These are phyloP conservation scores for Orchestia grillus DNA, from an alignment of 1,140 invertebrate species.

Conservation along the genomic window DNA sequence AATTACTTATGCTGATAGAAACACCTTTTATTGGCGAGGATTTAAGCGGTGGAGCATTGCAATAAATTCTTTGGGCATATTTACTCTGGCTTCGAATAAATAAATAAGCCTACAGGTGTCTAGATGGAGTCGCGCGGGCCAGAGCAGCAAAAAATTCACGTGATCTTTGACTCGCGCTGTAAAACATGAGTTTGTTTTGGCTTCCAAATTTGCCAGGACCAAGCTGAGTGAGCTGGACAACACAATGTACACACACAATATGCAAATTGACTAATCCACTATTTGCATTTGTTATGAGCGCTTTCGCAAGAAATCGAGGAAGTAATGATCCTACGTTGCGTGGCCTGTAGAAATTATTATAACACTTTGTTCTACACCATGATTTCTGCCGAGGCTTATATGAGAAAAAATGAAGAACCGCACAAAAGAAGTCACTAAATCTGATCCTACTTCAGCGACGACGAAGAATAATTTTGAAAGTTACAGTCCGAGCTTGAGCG, in stretches of 20 bases:
- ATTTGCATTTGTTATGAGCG: neutral
- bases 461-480: neutral
- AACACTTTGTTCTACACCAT: neutral
- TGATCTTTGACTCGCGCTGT: neutral
- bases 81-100: slow-evolving; percentile 35
- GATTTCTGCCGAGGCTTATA: neutral
- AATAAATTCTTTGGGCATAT: slow-evolving; percentile 56
- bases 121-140: slow-evolving; percentile 2
- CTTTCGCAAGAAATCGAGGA: neutral
- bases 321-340: neutral
- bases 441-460: neutral
- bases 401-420: neutral
- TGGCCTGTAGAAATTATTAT: neutral
- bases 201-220: neutral
- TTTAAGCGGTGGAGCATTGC: slow-evolving; percentile 54
- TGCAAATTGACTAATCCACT: neutral
- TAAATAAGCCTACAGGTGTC: slow-evolving; percentile 47
- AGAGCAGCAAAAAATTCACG: neutral
- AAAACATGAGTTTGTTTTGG: neutral
- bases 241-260: neutral
- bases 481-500: neutral
- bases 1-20: slow-evolving; percentile 53
- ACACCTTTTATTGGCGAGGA: slow-evolving; percentile 33
- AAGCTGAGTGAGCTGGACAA: neutral
- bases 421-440: neutral